Base-by-base conservation (phyloP, 2,888 invertebrate genomes). In the Amphipoea oculea region DNA sequence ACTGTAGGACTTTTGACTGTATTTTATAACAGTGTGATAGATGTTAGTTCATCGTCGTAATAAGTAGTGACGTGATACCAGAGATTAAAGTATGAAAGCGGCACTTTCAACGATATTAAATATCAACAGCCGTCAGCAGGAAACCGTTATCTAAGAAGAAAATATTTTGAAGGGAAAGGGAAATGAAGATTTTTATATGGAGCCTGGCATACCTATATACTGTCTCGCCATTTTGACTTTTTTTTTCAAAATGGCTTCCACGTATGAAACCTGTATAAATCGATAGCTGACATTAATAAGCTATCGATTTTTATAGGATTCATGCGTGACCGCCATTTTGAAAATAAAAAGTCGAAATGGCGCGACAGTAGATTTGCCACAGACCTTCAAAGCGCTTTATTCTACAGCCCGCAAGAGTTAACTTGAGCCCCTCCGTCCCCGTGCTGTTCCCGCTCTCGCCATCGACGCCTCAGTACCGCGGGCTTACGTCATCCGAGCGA, bases 21-120 rank as follows among this genome's bases (percentile, higher is more conserved):
- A 36, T 65, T 48, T 12, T 51, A 42, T 6, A 62, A 67, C 12
- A 73, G 63, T 48, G 65, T 73, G 45, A 71, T 73, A 79, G 62
- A 68, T 71, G 40, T 80, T 82, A 23, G 71, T 23, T 42, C 40
- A 51, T 71, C 42, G 11, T 71, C 63, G 40, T 85, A 70, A 73
- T 76, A 14, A 48, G 14, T 74, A 74, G 57, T 73, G 40, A 78
- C 62, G 81, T 57, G 76, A 85, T 85, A 82, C 48, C 70, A 57
- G 70, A 83, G 68, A 75, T 86, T 81, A 69, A 73, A 54, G 11
- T 75, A 76, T 68, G 36, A 23, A 78, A 68, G 29, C 42, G 63
- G 65, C 45, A 45, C n/a, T 82, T 51, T 82, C 20, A 80, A 75
- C 42, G 75, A 84, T 81, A 76, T 72, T 75, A 60, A 81, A 75